Evolutionary conservation across 2,888 invertebrate genomes (phyloP).

Genomic region (Oxycera nigricornis): DNA sequence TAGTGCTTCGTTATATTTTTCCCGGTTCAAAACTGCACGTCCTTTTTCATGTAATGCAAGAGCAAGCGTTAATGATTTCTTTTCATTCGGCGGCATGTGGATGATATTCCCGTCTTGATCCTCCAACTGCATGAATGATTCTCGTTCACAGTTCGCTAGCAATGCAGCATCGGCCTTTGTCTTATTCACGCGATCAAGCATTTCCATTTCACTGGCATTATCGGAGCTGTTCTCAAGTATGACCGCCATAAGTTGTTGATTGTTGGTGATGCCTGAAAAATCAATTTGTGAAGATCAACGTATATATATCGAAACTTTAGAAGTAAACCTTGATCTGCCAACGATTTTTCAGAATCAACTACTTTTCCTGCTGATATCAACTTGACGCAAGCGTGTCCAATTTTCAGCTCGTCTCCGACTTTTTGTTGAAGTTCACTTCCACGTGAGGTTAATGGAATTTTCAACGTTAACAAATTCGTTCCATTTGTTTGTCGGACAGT

Average conservation of each 20-base stretch:
- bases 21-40: slow-evolving; percentile 69
- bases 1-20: slow-evolving; percentile 74
- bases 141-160: slow-evolving; percentile 62
- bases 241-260: slow-evolving; percentile 72
- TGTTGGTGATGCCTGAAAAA: slow-evolving; percentile 67
- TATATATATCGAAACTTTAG: background rate
- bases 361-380: slow-evolving; percentile 73
- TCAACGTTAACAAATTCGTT: slow-evolving; percentile 64
- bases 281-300: background rate
- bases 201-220: slow-evolving; percentile 63
- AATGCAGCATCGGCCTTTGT: slow-evolving; percentile 66
- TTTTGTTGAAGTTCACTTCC: slow-evolving; percentile 67
- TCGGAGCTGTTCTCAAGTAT: slow-evolving; percentile 62
- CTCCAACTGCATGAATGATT: slow-evolving; percentile 67
- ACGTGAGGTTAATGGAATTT: slow-evolving; percentile 65
- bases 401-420: slow-evolving; percentile 64
- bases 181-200: slow-evolving; percentile 66
- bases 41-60: slow-evolving; percentile 84
- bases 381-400: slow-evolving; percentile 66
- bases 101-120: slow-evolving; percentile 80
- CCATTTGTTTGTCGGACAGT: slow-evolving; percentile 66
- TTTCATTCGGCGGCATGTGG: slow-evolving; percentile 73
- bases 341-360: slow-evolving; percentile 63
- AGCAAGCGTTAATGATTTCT: slow-evolving; percentile 74
- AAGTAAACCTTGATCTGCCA: slow-evolving; percentile 66